Evolutionary conservation across 2,797 vertebrate genomes (phyloP).

Genomic region (Crypturellus tataupa): DNA sequence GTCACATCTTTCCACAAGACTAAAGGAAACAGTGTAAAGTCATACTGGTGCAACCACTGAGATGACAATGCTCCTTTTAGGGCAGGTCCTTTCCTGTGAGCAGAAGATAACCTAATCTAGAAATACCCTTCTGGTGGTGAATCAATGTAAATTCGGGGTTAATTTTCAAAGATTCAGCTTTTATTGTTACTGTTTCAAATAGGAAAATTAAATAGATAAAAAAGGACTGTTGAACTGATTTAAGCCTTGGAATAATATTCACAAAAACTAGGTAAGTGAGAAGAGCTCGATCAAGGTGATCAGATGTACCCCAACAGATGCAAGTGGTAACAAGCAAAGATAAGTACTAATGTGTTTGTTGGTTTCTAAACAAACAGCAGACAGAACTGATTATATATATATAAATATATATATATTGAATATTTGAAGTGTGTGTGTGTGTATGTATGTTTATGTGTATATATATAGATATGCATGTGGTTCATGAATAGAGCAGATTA

Average conservation of each 20-base stretch:
- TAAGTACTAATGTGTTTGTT: too few species aligned
- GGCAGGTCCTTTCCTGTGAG: rapidly evolving
- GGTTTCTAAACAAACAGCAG: background rate
- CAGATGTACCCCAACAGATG: background rate
- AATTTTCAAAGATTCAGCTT: background rate
- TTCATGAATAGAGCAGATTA: background rate
- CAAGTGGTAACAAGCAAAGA: background rate
- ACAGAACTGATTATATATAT: background rate
- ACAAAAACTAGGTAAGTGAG: background rate
- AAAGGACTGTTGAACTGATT: background rate
- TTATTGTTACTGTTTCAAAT: background rate
- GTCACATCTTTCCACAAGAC: background rate
- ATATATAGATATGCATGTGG: background rate
- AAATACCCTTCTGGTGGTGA: background rate
- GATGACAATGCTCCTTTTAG: background rate
- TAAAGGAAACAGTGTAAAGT: background rate
- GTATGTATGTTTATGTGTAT: too few species aligned
- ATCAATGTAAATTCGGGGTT: background rate
- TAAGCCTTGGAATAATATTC: background rate
- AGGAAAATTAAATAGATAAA: too few species aligned
- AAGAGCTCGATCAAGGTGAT: background rate
- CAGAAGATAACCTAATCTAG: background rate
- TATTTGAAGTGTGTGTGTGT: too few species aligned
- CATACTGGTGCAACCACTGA: rapidly evolving
- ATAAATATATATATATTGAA: too few species aligned